Conservation (phyloP, 1,140 invertebrate species). For the Drosophila subpulchrella region DNA sequence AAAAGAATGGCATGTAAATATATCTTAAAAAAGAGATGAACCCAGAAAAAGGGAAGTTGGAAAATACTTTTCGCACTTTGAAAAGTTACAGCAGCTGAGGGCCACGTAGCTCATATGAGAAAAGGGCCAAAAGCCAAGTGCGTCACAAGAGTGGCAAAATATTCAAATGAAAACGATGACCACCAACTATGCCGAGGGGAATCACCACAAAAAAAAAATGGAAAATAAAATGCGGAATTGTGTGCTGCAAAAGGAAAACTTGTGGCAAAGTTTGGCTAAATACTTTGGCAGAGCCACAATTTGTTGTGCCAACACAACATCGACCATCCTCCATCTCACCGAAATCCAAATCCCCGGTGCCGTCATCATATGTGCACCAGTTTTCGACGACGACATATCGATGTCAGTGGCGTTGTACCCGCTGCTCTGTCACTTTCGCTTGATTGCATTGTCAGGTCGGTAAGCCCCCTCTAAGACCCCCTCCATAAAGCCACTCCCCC, state of each 20-base stretch:
- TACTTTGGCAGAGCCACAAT: conserved; percentile 45
- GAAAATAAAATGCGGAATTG: conserved; percentile 16
- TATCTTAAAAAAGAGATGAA: conserved; percentile 24
- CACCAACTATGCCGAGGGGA: conserved; percentile 44
- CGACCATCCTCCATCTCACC: background rate
- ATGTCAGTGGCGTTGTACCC: conserved; percentile 42
- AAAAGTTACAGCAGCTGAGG: conserved; percentile 33
- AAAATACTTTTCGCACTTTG: conserved; percentile 54
- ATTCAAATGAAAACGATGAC: conserved; percentile 48
- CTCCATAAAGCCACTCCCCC: background rate
- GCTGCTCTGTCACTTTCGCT: conserved; percentile 58
- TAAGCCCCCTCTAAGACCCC: background rate
- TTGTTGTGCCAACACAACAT: conserved; percentile 1
- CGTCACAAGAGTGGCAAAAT: conserved; percentile 47
- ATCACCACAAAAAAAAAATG: conserved; percentile 11
- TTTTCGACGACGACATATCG: conserved; percentile 45
- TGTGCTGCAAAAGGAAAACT: conserved; percentile 25
- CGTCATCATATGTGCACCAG: conserved; percentile 40
- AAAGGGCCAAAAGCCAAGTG: conserved; percentile 16
- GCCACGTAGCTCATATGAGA: conserved; percentile 38
- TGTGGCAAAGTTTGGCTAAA: conserved; percentile 52
- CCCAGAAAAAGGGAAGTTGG: conserved; percentile 45
- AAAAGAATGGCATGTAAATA: background rate
- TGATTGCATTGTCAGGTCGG: conserved; percentile 64
- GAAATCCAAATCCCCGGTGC: conserved; percentile 24